A percentile compares a stretch with the other conserved stretches of the same genome.
phyloP scores from a whole-genome alignment of 2,888 invertebrate species.

The Yponomeuta cagnagella region DNA sequence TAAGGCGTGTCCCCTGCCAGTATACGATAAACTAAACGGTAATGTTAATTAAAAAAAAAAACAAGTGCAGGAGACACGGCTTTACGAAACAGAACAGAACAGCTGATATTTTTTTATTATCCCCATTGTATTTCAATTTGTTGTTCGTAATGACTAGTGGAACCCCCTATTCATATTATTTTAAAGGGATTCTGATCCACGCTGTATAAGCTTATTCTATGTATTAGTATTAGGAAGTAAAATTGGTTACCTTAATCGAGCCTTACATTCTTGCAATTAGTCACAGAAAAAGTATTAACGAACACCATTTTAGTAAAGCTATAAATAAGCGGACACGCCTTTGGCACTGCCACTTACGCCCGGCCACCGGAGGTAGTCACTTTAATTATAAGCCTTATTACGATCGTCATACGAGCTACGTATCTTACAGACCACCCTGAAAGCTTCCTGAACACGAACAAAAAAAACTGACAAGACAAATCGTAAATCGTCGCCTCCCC shows the following conservation, averaged over 20 bases:
- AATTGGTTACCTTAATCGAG: neutral
- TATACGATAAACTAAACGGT: no score
- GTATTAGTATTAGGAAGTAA: neutral
- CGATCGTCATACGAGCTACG: neutral
- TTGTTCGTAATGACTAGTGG: no score
- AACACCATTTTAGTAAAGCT: neutral
- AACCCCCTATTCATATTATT: no score
- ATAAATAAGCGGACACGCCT: neutral
- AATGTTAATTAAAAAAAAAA: no score
- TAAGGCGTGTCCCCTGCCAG: no score
- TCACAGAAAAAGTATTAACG: neutral
- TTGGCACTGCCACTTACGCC: neutral
- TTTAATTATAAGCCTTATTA: neutral
- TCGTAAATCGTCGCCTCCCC: slow-evolving; percentile 4
- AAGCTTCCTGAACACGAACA: neutral
- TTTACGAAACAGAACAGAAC: no score
- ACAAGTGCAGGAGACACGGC: no score
- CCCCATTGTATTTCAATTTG: no score
- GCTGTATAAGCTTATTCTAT: no score
- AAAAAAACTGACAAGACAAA: slow-evolving; percentile 1
- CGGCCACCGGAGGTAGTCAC: neutral
- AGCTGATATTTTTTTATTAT: no score
- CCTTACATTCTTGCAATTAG: neutral
- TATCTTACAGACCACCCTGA: neutral
- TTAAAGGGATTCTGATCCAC: no score